Evolutionary conservation across 2,113 vertebrate genomes (phyloP).

Genomic region (Zosterops pallidus): DNA sequence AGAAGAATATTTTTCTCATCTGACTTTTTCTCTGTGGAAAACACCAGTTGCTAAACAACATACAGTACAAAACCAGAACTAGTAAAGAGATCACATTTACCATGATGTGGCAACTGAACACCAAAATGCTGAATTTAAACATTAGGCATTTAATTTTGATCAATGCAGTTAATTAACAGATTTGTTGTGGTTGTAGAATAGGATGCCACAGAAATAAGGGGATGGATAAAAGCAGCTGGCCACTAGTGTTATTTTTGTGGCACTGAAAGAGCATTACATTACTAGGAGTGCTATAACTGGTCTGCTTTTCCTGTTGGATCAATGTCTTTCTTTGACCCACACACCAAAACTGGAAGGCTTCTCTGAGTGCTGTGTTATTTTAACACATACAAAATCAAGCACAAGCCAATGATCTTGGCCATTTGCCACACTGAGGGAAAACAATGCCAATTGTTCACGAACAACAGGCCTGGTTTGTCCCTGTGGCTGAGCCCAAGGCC

Average conservation of each 20-base stretch:
- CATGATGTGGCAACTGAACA: neutral
- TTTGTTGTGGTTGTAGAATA: neutral
- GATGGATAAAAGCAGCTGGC: neutral
- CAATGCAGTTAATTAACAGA: neutral
- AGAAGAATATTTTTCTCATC: neutral
- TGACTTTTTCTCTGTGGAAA: neutral
- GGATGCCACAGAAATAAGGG: neutral
- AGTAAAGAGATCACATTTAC: neutral
- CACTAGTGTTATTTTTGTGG: neutral
- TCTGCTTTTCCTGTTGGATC: neutral
- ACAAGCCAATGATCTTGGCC: neutral
- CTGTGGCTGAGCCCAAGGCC: accelerated
- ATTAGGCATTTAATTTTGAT: neutral
- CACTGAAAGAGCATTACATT: neutral
- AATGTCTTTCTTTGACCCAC: neutral
- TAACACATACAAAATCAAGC: neutral
- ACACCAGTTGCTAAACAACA: neutral
- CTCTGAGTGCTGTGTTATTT: neutral
- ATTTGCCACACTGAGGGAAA: neutral
- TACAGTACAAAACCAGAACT: neutral
- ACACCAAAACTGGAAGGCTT: neutral
- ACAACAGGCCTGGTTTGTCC: neutral
- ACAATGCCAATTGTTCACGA: neutral
- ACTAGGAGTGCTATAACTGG: neutral
- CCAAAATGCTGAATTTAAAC: neutral